phyloP scores from a whole-genome alignment of 1,140 invertebrate species.

The Patella vulgata region DNA sequence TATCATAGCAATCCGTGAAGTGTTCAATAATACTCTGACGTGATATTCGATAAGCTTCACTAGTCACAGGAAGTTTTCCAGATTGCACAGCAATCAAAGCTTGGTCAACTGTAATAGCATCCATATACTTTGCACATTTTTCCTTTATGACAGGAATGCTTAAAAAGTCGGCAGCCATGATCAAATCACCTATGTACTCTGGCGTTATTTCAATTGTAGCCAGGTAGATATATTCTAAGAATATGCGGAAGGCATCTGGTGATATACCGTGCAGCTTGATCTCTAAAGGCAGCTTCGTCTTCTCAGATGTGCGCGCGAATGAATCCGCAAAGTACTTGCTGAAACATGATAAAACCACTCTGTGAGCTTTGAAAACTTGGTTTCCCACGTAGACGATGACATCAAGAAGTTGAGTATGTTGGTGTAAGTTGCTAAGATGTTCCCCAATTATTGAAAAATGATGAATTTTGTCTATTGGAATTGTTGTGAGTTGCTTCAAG shows the following conservation, averaged over 20 bases:
- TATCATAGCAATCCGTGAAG: slow-evolving; percentile 10
- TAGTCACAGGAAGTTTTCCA: background rate
- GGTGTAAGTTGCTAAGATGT: slow-evolving; percentile 27
- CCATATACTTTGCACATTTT: background rate
- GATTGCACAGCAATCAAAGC: slow-evolving; percentile 6
- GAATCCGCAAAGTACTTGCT: slow-evolving; percentile 39
- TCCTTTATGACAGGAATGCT: background rate
- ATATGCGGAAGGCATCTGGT: slow-evolving; percentile 25
- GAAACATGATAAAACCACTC: slow-evolving; percentile 29
- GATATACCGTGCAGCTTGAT: slow-evolving; percentile 34
- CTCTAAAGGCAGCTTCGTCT: slow-evolving; percentile 29
- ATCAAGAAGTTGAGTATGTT: slow-evolving; percentile 34
- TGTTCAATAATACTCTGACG: background rate
- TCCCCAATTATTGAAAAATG: slow-evolving; percentile 37
- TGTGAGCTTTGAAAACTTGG: slow-evolving; percentile 40
- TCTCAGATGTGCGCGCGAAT: slow-evolving; percentile 18
- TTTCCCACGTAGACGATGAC: slow-evolving; percentile 33
- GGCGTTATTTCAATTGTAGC: slow-evolving; percentile 4
- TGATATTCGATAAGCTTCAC: slow-evolving; percentile 1
- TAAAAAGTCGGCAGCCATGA: slow-evolving; percentile 12
- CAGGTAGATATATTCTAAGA: slow-evolving; percentile 29
- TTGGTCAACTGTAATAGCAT: slow-evolving; percentile 4
- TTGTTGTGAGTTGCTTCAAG: slow-evolving; percentile 24
- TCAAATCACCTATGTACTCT: slow-evolving; percentile 12
- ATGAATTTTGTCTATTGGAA: slow-evolving; percentile 31